Conservation (phyloP, 2,888 invertebrate genomes). For the Fissipunctia ypsillon region DNA sequence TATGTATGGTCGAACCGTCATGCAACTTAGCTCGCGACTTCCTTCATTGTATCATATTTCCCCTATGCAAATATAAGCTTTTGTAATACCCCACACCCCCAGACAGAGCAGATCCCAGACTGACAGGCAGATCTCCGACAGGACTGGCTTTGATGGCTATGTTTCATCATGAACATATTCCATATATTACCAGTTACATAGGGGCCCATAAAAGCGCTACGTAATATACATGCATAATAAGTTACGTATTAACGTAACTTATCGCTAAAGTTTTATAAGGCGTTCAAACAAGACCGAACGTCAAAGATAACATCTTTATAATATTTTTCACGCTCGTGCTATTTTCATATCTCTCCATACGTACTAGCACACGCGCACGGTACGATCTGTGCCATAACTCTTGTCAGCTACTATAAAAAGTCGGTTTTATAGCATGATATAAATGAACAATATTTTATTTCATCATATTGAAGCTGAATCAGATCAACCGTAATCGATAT, state of each 20-base stretch:
- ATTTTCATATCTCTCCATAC: constrained; percentile 48
- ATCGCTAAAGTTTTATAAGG: constrained; percentile 24
- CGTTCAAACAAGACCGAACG: constrained; percentile 26
- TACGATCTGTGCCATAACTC: constrained; percentile 30
- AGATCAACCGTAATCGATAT: constrained; percentile 20
- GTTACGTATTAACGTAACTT: no score
- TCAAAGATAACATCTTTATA: constrained; percentile 44
- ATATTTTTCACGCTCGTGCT: constrained; percentile 38
- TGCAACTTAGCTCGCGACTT: constrained; percentile 43
- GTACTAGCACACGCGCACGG: no score
- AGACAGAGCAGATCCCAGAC: no score
- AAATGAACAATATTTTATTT: constrained; percentile 14
- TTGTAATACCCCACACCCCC: constrained; percentile 20
- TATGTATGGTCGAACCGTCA: constrained; percentile 59
- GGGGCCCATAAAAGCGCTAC: background rate
- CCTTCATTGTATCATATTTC: constrained; percentile 40
- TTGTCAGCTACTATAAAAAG: constrained; percentile 43
- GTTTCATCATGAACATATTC: background rate
- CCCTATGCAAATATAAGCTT: constrained; percentile 44
- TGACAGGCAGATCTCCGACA: constrained; percentile 1
- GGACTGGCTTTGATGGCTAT: background rate
- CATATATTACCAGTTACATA: background rate
- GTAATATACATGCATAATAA: no score
- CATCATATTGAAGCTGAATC: constrained; percentile 23
- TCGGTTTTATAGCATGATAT: constrained; percentile 12